Percentiles rank a stretch among this genome's conserved stretches.
Conservation (phyloP, 2,113 vertebrate species). For the Gallinago paraguaiae region DNA sequence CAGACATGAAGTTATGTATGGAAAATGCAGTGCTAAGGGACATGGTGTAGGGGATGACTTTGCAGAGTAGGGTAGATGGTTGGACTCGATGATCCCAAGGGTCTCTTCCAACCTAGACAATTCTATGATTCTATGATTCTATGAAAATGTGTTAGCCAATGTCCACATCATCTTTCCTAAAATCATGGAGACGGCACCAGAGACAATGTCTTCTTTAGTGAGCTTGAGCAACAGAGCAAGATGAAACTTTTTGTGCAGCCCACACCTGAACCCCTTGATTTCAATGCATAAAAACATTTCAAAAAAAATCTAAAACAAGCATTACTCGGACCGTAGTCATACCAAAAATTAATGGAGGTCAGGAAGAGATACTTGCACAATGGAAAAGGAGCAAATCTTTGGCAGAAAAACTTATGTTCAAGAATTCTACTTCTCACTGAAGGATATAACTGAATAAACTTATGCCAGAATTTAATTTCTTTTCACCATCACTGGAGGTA, state of each 20-base stretch:
- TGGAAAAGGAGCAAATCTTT: background rate
- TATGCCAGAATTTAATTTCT: background rate
- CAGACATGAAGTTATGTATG: background rate
- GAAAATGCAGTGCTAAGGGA: background rate
- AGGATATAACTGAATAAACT: background rate
- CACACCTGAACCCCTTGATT: background rate
- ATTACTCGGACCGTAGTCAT: background rate
- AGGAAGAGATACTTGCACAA: background rate
- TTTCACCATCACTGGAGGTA: background rate
- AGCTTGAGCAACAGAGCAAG: fast-evolving
- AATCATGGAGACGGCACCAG: background rate
- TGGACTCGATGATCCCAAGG: too few relatives aligned
- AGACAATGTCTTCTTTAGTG: background rate
- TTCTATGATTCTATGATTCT: too few relatives aligned
- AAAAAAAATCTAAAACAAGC: background rate
- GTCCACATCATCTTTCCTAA: background rate
- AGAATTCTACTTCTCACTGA: background rate
- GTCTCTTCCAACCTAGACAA: too few relatives aligned
- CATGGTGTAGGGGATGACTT: too few relatives aligned
- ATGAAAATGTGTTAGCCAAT: background rate
- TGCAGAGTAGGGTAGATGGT: too few relatives aligned
- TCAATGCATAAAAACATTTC: background rate
- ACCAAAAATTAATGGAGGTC: background rate
- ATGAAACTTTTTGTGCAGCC: background rate
- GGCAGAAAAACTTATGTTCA: background rate